These are phyloP conservation scores for Aporophyla nigra DNA, from an alignment of 2,888 invertebrate genomes.

Conservation along the genomic window DNA sequence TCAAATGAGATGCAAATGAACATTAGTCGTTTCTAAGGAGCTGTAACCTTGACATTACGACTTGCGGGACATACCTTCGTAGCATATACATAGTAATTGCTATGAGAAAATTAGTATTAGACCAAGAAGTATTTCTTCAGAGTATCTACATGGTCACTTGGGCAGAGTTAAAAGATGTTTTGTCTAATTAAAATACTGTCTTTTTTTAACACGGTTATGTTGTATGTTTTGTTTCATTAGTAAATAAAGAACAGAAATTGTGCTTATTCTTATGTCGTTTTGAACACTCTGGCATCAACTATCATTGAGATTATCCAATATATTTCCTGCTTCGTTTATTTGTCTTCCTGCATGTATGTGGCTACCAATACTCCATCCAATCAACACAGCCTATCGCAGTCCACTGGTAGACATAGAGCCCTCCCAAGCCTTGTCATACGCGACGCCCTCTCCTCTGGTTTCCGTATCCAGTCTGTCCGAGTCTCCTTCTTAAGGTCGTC, in stretches of 20 bases:
- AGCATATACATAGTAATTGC: constrained; percentile 16
- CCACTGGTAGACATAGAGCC: too few relatives aligned
- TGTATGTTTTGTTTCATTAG: too few relatives aligned
- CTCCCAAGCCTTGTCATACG: too few relatives aligned
- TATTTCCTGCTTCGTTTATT: neutral
- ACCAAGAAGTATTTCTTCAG: neutral
- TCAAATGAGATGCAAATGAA: constrained; percentile 40
- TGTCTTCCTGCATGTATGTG: neutral
- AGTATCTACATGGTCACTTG: neutral
- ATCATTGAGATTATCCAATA: neutral
- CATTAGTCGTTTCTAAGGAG: constrained; percentile 11
- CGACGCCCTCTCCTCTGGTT: too few relatives aligned
- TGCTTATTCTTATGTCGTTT: neutral
- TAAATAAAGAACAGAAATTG: too few relatives aligned
- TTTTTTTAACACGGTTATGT: too few relatives aligned
- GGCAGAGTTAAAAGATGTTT: neutral
- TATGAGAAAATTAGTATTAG: neutral
- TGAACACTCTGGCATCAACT: neutral
- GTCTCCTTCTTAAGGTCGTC: too few relatives aligned
- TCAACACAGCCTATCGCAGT: too few relatives aligned
- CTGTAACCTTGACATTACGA: constrained; percentile 41
- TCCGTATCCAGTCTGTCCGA: too few relatives aligned
- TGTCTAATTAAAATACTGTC: too few relatives aligned
- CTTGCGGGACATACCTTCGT: neutral
- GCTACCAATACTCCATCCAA: too few relatives aligned